These are phyloP conservation scores for Aporrectodea caliginosa DNA, from an alignment of 1,140 invertebrate genomes.

Conservation along the genomic window DNA sequence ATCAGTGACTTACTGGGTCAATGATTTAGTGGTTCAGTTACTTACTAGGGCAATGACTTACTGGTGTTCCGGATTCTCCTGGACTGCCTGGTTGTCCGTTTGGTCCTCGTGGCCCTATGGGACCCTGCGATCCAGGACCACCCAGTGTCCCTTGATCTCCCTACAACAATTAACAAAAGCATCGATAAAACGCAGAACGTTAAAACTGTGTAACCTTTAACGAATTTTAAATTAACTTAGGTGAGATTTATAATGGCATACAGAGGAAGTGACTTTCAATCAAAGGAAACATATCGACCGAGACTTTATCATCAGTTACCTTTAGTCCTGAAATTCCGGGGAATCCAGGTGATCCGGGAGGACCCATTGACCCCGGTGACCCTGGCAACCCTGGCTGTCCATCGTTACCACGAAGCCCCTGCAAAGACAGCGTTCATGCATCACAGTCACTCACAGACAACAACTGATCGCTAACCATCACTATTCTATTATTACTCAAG, in stretches of 20 bases:
- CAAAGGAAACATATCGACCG: constrained; percentile 2
- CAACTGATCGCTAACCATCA: neutral
- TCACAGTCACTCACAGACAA: neutral
- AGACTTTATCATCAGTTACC: constrained; percentile 29
- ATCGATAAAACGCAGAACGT: neutral
- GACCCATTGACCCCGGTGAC: constrained; percentile 54
- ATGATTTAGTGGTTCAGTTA: constrained; percentile 10
- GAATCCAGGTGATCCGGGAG: constrained; percentile 41
- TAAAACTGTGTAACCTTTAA: neutral
- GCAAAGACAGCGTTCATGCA: neutral
- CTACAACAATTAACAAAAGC: neutral
- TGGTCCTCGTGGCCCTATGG: constrained; percentile 15
- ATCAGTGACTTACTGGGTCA: neutral
- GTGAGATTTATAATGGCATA: neutral
- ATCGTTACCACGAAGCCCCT: constrained; percentile 41
- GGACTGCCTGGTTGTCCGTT: constrained; percentile 20
- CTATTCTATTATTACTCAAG: neutral
- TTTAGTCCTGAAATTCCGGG: constrained; percentile 43
- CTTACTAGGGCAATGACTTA: neutral
- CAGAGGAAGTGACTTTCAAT: neutral
- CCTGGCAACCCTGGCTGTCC: constrained; percentile 55
- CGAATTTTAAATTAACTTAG: neutral
- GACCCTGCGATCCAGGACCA: constrained; percentile 8
- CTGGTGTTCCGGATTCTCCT: constrained; percentile 22
- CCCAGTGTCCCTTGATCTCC: constrained; percentile 20